Percentiles rank a stretch among this genome's conserved stretches.
Conservation (phyloP, 35 echinoderm and acorn worm genomes). For the Ophiothrix spiculata region DNA sequence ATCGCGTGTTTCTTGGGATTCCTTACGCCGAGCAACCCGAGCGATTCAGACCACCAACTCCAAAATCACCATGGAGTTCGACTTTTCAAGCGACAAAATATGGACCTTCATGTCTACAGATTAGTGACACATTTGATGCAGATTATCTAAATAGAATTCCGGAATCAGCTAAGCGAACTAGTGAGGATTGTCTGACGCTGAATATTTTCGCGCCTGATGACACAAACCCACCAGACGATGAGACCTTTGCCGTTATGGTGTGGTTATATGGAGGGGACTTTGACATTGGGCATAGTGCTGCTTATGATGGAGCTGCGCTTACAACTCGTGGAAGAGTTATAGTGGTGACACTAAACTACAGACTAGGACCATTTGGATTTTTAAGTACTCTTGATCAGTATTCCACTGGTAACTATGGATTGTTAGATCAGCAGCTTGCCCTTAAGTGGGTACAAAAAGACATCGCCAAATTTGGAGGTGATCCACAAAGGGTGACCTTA, state of each 20-base stretch:
- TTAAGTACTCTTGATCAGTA: constrained; percentile 30
- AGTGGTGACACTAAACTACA: constrained; percentile 60
- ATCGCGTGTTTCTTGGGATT: constrained; percentile 47
- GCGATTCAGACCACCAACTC: constrained; percentile 36
- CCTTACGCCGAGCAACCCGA: constrained; percentile 68
- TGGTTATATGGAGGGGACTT: constrained; percentile 69
- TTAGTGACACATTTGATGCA: neutral
- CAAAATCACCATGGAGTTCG: constrained; percentile 33
- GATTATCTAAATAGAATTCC: constrained; percentile 8
- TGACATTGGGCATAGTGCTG: constrained; percentile 13
- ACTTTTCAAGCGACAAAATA: constrained; percentile 26
- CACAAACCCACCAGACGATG: neutral
- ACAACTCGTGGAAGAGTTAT: constrained; percentile 33
- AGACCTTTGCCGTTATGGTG: constrained; percentile 52
- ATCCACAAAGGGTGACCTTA: constrained; percentile 25
- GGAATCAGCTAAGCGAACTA: neutral
- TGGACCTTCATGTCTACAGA: constrained; percentile 50
- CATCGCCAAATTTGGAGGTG: constrained; percentile 41
- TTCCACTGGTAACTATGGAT: constrained; percentile 48
- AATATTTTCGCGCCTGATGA: constrained; percentile 2
- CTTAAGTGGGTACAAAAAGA: constrained; percentile 52
- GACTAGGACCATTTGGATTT: constrained; percentile 44
- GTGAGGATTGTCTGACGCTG: constrained; percentile 27
- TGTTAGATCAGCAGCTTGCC: constrained; percentile 64
- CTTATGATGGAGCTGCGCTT: constrained; percentile 15